These are phyloP conservation scores for Clarias macrocephalus DNA, from an alignment of 2,113 vertebrate species.

Conservation along the genomic window DNA sequence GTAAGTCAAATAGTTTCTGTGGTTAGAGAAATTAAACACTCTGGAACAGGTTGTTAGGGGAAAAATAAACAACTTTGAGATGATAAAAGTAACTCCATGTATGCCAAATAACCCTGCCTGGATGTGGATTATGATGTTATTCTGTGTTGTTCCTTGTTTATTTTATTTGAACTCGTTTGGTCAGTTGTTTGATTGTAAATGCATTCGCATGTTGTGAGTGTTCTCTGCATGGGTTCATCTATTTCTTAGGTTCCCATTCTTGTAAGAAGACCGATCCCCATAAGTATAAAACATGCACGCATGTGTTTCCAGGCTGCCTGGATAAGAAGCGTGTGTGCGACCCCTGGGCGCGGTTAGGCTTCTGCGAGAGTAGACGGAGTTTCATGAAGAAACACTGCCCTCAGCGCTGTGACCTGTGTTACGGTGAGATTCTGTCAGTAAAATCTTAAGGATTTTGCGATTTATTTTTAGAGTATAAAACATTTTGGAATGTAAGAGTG, in stretches of 20 bases:
- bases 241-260: not conserved
- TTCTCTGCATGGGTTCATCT: not conserved
- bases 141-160: too few relatives aligned
- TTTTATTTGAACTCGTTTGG: too few relatives aligned
- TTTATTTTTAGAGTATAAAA: conserved; percentile 6
- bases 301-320: conserved; percentile 66
- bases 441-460: not conserved
- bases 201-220: not conserved
- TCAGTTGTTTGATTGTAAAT: not conserved
- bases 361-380: conserved; percentile 69
- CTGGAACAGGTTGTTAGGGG: not conserved
- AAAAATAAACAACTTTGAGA: not conserved
- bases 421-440: conserved; percentile 61
- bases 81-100: not conserved
- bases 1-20: not conserved
- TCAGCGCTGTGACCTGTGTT: conserved; percentile 74
- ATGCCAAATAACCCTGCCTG: too few relatives aligned
- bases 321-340: conserved; percentile 77
- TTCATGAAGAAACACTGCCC: conserved; percentile 80
- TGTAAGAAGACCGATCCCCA: not conserved
- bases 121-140: too few relatives aligned
- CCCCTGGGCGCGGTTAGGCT: conserved; percentile 74
- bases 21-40: not conserved
- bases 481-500: not conserved
- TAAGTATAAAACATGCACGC: not conserved